Conservation (phyloP, 1,140 invertebrate genomes). For the Conus betulinus region DNA sequence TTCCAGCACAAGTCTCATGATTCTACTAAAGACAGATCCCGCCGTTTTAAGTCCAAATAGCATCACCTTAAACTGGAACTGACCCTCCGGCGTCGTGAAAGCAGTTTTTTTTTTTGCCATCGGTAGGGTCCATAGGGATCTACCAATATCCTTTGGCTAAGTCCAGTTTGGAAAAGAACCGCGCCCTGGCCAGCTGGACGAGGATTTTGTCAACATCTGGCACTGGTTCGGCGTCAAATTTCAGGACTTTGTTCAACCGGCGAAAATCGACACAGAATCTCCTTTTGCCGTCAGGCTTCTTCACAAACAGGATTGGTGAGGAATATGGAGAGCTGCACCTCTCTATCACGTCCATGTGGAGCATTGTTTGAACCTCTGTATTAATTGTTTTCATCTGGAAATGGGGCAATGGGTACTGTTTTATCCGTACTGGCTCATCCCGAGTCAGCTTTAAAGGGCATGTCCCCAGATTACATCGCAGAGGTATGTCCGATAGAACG, state of each 20-base stretch:
- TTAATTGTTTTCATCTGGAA: constrained; percentile 52
- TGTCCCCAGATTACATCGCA: too few species aligned
- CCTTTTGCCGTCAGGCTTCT: constrained; percentile 74
- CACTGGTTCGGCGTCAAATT: constrained; percentile 54
- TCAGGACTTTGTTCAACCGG: constrained; percentile 40
- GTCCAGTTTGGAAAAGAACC: constrained; percentile 76
- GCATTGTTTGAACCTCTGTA: constrained; percentile 70
- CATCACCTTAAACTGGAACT: constrained; percentile 49
- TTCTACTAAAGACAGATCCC: constrained; percentile 58
- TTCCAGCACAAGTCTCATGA: constrained; percentile 57
- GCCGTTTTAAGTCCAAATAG: constrained; percentile 60
- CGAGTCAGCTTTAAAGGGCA: too few species aligned
- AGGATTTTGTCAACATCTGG: constrained; percentile 55
- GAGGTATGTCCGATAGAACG: too few species aligned
- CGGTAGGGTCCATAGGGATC: constrained; percentile 62
- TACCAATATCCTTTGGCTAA: constrained; percentile 77
- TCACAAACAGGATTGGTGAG: constrained; percentile 77
- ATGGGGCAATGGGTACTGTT: not conserved
- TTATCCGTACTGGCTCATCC: too few species aligned
- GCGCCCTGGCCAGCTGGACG: constrained; percentile 62
- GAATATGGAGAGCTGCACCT: constrained; percentile 75
- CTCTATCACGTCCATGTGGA: constrained; percentile 67
- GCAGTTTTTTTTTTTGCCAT: constrained; percentile 43
- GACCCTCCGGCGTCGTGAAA: constrained; percentile 46
- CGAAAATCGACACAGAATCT: constrained; percentile 78